phyloP scores from a whole-genome alignment of 2,113 vertebrate genomes.

The Ginglymostoma cirratum region DNA sequence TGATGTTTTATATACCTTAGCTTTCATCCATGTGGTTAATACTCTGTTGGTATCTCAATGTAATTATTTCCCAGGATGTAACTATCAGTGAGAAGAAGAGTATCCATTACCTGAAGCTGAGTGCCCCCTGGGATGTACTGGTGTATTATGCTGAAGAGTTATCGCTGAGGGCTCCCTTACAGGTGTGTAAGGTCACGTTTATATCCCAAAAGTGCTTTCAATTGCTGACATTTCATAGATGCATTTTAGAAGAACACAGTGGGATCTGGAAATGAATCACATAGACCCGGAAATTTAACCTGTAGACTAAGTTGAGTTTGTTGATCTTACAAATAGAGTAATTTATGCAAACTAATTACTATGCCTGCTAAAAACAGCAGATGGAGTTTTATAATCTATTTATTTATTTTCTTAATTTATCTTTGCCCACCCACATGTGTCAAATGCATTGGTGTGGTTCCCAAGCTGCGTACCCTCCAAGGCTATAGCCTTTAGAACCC shows the following conservation, averaged over 20 bases:
- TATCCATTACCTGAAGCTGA: slow-evolving; percentile 61
- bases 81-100: slow-evolving; percentile 56
- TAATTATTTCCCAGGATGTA: slow-evolving; percentile 58
- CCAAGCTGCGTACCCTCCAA: neutral
- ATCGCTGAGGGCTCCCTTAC: slow-evolving; percentile 57
- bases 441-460: neutral
- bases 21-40: neutral
- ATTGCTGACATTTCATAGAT: neutral
- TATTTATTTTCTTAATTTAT: neutral
- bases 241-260: neutral
- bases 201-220: neutral
- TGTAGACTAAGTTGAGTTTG: neutral
- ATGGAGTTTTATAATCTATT: neutral
- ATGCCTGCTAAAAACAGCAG: neutral
- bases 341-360: neutral
- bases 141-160: slow-evolving; percentile 60
- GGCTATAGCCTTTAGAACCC: neutral
- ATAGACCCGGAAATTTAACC: neutral
- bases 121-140: slow-evolving; percentile 58
- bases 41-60: neutral
- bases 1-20: neutral
- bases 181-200: slow-evolving; percentile 49
- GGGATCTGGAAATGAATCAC: neutral
- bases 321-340: neutral
- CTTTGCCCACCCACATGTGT: neutral